Percentiles rank a stretch among this genome's conserved stretches.
Evolutionary conservation across 1,140 invertebrate species (phyloP).

Genomic region (Lucilia sericata): DNA sequence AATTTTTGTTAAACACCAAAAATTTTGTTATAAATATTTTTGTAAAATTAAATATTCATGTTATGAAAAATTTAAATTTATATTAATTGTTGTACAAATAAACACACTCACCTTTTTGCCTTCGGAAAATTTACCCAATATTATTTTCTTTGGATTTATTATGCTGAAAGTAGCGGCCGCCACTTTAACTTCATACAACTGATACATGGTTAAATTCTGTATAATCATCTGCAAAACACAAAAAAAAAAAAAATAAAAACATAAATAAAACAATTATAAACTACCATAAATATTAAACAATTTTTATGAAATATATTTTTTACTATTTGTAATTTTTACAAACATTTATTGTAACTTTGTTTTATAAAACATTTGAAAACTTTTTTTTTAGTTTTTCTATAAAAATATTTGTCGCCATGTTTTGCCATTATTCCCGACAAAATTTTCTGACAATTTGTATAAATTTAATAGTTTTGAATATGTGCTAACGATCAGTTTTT

Average conservation of each 20-base stretch:
- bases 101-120: conserved; percentile 72
- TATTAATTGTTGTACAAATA: no score
- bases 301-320: background rate
- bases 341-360: background rate
- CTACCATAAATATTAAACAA: conserved; percentile 20
- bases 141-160: conserved; percentile 73
- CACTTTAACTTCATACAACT: conserved; percentile 81
- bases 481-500: conserved; percentile 36
- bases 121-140: conserved; percentile 77
- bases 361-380: background rate
- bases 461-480: conserved; percentile 35
- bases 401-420: background rate
- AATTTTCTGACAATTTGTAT: background rate
- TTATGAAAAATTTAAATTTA: no score
- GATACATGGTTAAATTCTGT: conserved; percentile 80
- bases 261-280: conserved; percentile 21
- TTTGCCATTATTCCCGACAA: background rate
- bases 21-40: no score
- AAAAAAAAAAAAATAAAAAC: conserved; percentile 30
- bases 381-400: background rate
- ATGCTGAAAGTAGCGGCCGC: conserved; percentile 78
- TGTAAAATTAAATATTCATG: no score
- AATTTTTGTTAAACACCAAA: no score
- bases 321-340: background rate
- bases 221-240: conserved; percentile 74